These are phyloP conservation scores for Rattus norvegicus DNA, from an alignment of 2,113 vertebrate genomes.

Conservation along the genomic window DNA sequence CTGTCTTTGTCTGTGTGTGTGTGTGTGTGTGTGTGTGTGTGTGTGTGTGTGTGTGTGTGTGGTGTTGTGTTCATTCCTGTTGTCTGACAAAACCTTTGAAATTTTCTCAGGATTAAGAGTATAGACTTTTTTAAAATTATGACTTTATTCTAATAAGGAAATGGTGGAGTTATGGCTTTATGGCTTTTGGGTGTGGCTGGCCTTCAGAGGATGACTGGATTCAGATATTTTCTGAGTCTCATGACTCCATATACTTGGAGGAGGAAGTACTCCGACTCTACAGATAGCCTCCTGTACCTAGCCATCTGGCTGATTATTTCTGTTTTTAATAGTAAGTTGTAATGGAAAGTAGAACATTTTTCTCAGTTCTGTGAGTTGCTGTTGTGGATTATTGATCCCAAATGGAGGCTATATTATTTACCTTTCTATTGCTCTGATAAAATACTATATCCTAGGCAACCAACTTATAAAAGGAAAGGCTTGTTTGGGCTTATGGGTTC, in stretches of 20 bases:
- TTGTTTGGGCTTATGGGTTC: neutral
- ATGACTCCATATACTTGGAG: neutral
- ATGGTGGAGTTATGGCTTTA: neutral
- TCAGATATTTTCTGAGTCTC: neutral
- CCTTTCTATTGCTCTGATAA: neutral
- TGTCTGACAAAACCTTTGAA: neutral
- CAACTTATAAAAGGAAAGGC: neutral
- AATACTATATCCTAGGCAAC: neutral
- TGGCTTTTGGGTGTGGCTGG: neutral
- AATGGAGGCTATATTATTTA: neutral
- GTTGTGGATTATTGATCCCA: neutral
- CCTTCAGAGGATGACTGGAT: neutral
- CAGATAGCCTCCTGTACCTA: neutral
- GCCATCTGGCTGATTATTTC: neutral
- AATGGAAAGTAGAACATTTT: neutral
- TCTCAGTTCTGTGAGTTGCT: constrained; percentile 1
- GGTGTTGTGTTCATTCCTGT: neutral
- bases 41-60: neutral
- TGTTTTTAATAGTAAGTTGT: constrained; percentile 17
- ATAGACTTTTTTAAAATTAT: neutral
- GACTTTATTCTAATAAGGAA: constrained; percentile 12
- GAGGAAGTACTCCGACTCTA: neutral
- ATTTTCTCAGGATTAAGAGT: neutral
- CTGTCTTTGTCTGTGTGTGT: too few species aligned
- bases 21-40: neutral